Base-by-base conservation (phyloP, 2,888 invertebrate species). In the Agrochola macilenta region DNA sequence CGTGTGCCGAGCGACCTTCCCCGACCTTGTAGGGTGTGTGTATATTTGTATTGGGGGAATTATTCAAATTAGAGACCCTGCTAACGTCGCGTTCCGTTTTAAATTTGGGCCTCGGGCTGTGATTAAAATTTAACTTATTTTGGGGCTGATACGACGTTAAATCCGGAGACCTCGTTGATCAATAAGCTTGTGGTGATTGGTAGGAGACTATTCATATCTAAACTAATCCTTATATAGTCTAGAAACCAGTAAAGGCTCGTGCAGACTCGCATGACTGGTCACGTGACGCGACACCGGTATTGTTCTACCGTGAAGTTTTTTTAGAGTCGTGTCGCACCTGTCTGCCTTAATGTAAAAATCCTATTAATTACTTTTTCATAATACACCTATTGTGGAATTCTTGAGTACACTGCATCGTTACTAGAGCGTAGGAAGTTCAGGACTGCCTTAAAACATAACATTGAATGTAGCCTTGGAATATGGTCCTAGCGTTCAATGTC, bases 11-110 rank as follows among this genome's bases (percentile, higher is more conserved):
- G 14, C 78, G 69, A 74, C 78, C 74, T 61, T 69, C 35, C 30
- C 46, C 70, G 64, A 71, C 73, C 69, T 71, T 66, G 66, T n/a
- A 23, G 66, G 60, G 30, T 63, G 70, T 69, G 64, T 65, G 65
- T 73, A 54, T 69, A 54, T 54, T 57, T 79, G 72, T 75, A 57
- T 26, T 66, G 68, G 73, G 63, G 46, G 69, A 85, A 75, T 78
- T 83, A 83, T 84, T 85, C 57, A 84, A 85, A 85, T 85, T 66
- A 74, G 85, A 58, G 58, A 5, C 58, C 61, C 58, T 72, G 61
- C 65, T 46, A 63, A 65, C 61, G 58, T 35, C 57, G 69, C 69
- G 77, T 69, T 52, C 26, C 39, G 69, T 61, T 77, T 81, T 79
- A 61, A 79, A 72, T 83, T 79, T 69, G n/a, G 60, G 58, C 17